Percentiles rank a stretch among this genome's conserved stretches.
phyloP scores from a whole-genome alignment of 2,797 vertebrate genomes.

The Gymnodraco acuticeps region DNA sequence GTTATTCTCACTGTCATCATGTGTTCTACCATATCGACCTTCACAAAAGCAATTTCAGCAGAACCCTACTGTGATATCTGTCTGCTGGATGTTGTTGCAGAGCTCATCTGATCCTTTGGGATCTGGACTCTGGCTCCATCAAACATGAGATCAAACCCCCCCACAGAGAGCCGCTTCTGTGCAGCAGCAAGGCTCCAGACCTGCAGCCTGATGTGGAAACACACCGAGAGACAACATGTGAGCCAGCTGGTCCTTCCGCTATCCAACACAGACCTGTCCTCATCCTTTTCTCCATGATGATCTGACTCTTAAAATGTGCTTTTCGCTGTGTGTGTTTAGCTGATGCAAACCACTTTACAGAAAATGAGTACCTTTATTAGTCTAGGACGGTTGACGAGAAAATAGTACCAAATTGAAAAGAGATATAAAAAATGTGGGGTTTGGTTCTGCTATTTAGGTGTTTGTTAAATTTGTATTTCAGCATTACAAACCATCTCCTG shows the following conservation, averaged over 20 bases:
- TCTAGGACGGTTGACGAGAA: too few relatives aligned
- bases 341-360: too few relatives aligned
- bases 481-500: too few relatives aligned
- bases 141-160: slow-evolving; percentile 74
- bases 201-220: slow-evolving; percentile 32
- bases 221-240: slow-evolving; percentile 18
- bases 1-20: background rate
- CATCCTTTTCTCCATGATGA: background rate
- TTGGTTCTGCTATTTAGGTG: too few relatives aligned
- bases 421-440: too few relatives aligned
- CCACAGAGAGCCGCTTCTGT: slow-evolving; percentile 64
- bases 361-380: too few relatives aligned
- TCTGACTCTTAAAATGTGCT: too few relatives aligned
- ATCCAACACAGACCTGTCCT: background rate
- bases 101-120: slow-evolving; percentile 83
- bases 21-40: too few relatives aligned
- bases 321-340: too few relatives aligned
- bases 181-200: slow-evolving; percentile 51
- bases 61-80: background rate
- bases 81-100: slow-evolving; percentile 59
- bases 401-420: too few relatives aligned
- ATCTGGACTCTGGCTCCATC: slow-evolving; percentile 79
- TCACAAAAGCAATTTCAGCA: background rate
- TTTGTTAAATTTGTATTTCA: too few relatives aligned
- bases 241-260: background rate